These are phyloP conservation scores for Galendromus occidentalis DNA, from an alignment of 1,140 invertebrate species.

Conservation along the genomic window DNA sequence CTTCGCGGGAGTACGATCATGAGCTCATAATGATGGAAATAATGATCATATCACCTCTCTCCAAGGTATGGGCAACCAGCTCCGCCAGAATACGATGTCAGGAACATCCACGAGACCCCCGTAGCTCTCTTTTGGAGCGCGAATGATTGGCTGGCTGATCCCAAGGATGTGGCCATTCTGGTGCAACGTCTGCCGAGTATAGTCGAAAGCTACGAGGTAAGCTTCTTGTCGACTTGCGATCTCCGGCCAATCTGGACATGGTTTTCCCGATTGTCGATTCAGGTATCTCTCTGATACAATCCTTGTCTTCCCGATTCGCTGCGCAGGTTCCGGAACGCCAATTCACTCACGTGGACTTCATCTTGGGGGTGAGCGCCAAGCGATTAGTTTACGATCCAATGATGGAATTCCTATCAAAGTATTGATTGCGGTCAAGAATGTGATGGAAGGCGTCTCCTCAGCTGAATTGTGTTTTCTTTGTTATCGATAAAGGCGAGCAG, in stretches of 20 bases:
- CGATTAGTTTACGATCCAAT: not conserved
- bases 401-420: not conserved
- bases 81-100: not conserved
- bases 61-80: not conserved
- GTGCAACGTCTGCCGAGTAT: not conserved
- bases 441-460: too few relatives aligned
- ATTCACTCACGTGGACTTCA: not conserved
- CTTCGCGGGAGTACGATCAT: too few relatives aligned
- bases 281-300: not conserved
- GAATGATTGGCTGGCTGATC: conserved; percentile 1
- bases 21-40: not conserved
- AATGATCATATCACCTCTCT: not conserved
- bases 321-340: not conserved
- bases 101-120: not conserved
- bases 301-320: not conserved
- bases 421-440: not conserved
- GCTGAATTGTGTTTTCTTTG: too few relatives aligned
- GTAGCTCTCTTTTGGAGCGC: not conserved
- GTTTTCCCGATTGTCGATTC: not conserved
- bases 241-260: not conserved
- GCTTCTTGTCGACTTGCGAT: not conserved
- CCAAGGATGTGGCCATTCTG: not conserved
- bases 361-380: not conserved
- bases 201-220: not conserved
- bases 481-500: too few relatives aligned